Evolutionary conservation across 2,797 vertebrate genomes (phyloP).

Genomic region (Peromyscus aztecus): DNA sequence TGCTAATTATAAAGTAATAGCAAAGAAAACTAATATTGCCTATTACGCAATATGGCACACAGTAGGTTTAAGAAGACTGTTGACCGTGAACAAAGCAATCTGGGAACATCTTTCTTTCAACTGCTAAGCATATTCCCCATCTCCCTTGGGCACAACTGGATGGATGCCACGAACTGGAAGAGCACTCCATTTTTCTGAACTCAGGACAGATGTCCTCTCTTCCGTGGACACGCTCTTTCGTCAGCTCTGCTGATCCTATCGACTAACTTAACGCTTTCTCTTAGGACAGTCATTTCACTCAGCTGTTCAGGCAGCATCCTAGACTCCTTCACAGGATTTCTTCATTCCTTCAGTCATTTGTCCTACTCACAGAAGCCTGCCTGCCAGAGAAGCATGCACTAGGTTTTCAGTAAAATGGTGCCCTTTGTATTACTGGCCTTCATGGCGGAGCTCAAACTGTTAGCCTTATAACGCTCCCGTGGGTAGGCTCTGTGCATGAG

Average conservation of each 20-base stretch:
- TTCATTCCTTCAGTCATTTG: constrained; percentile 58
- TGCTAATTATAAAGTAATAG: background rate
- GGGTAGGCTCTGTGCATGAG: background rate
- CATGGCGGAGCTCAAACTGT: background rate
- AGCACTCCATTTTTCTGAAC: constrained; percentile 58
- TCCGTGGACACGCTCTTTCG: constrained; percentile 65
- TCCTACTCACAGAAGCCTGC: constrained; percentile 6
- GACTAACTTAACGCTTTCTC: constrained; percentile 64
- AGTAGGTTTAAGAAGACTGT: constrained; percentile 36
- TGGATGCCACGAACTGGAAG: constrained; percentile 54
- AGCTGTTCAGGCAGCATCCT: constrained; percentile 1
- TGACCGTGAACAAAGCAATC: background rate
- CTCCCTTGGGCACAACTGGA: constrained; percentile 46
- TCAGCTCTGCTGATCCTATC: constrained; percentile 69
- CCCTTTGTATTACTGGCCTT: background rate
- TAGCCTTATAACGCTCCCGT: background rate
- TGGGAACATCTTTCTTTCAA: constrained; percentile 15
- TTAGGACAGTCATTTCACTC: constrained; percentile 44
- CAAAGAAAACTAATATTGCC: background rate
- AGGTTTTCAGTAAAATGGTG: constrained; percentile 27
- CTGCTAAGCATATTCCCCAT: background rate
- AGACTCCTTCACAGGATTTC: constrained; percentile 59
- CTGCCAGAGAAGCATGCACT: background rate
- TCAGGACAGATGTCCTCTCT: background rate
- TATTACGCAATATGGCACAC: background rate